Evolutionary conservation across 2,113 vertebrate species (phyloP).

Genomic region (Nycticorax nycticorax): DNA sequence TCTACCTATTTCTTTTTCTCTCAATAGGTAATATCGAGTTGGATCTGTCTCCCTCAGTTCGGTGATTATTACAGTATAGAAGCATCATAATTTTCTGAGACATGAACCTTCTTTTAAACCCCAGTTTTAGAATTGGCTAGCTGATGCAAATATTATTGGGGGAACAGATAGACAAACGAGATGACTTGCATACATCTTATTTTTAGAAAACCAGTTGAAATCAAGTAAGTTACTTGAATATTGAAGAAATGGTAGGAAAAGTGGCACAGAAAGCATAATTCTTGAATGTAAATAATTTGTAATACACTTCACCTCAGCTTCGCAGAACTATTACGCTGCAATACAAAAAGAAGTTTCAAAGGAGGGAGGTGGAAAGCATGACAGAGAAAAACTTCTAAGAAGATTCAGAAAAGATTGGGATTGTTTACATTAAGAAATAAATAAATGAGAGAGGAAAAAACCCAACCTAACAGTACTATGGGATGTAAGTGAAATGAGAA

Average conservation of each 20-base stretch:
- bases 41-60: not conserved
- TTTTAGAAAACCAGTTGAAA: not conserved
- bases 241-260: not conserved
- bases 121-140: not conserved
- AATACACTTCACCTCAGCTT: not conserved
- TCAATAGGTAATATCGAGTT: not conserved
- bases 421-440: not conserved
- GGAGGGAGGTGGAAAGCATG: not conserved
- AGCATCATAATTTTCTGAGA: not conserved
- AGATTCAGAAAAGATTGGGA: not conserved
- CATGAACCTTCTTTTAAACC: not conserved
- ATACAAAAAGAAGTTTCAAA: not conserved
- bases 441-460: not conserved
- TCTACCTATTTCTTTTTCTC: not conserved
- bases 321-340: not conserved
- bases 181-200: not conserved
- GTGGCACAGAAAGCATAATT: not conserved
- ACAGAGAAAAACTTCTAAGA: not conserved
- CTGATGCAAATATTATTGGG: not conserved
- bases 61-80: not conserved
- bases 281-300: not conserved
- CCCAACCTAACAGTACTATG: not conserved
- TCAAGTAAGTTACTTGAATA: not conserved
- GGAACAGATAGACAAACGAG: not conserved
- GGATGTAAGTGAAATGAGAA: not conserved